A percentile compares a stretch with the other conserved stretches of the same genome.
These are phyloP conservation scores for Naso thynnoides DNA, from an alignment of 2,797 vertebrate genomes.

Conservation along the genomic window DNA sequence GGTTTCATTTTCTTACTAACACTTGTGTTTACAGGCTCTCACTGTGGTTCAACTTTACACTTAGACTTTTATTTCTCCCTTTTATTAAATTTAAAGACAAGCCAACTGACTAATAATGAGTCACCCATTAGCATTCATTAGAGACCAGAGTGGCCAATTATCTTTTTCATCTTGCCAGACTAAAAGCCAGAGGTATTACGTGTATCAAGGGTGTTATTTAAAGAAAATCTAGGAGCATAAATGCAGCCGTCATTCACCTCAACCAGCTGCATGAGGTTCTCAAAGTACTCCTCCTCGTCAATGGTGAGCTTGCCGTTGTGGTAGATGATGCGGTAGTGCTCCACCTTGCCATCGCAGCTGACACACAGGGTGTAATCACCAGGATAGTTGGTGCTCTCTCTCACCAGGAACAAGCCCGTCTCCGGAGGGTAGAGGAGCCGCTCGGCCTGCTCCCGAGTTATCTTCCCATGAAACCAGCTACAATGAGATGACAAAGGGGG, in stretches of 20 bases:
- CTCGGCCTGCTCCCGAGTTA: conserved; percentile 96
- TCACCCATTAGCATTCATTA: neutral
- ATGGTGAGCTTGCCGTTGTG: conserved; percentile 96
- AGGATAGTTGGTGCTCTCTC: conserved; percentile 98
- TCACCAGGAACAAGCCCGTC: conserved; percentile 94
- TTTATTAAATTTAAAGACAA: conserved; percentile 8
- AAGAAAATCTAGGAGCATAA: neutral
- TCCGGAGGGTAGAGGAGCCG: conserved; percentile 93
- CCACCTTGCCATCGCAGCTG: conserved; percentile 98
- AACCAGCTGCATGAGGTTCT: conserved; percentile 99
- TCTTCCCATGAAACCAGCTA: conserved; percentile 99
- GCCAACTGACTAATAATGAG: neutral
- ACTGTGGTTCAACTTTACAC: neutral
- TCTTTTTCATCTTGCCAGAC: conserved; percentile 16
- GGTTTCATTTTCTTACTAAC: conserved; percentile 13
- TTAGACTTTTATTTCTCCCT: conserved; percentile 4
- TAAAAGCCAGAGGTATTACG: neutral
- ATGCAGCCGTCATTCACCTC: conserved; percentile 87
- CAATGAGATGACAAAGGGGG: neutral
- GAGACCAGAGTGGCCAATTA: conserved; percentile 12
- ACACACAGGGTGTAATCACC: conserved; percentile 98
- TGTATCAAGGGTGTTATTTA: neutral
- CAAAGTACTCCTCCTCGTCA: conserved; percentile 97
- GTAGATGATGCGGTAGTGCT: conserved; percentile 99
- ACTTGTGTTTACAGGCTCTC: neutral